phyloP scores from a whole-genome alignment of 1,140 invertebrate genomes.

The Himalopsyche phryganea region DNA sequence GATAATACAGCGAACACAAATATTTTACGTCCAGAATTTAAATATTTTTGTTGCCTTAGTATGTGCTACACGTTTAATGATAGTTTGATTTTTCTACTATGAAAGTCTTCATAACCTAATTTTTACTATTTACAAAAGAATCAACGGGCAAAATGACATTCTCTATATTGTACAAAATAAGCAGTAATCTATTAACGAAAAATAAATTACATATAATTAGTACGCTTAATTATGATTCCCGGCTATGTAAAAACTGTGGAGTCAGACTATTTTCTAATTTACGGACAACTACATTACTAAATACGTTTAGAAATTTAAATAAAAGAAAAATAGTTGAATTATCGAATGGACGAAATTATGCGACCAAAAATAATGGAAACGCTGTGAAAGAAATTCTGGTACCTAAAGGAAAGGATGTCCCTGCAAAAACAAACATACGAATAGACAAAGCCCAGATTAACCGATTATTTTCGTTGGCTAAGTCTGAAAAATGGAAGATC shows the following conservation, averaged over 20 bases:
- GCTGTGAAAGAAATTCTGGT: slow-evolving; percentile 11
- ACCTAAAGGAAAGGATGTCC: too few species aligned
- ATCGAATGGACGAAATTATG: slow-evolving; percentile 10
- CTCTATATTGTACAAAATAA: slow-evolving; percentile 14
- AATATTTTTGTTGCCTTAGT: too few species aligned
- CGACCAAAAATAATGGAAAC: slow-evolving; percentile 7
- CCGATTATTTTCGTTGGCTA: slow-evolving; percentile 61
- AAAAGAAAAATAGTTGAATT: slow-evolving; percentile 17
- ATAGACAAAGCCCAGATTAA: slow-evolving; percentile 58
- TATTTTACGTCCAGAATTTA: too few species aligned
- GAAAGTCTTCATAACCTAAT: too few species aligned
- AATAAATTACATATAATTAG: slow-evolving; percentile 14
- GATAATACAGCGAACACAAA: too few species aligned
- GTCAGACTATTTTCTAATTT: slow-evolving; percentile 44
- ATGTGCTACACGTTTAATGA: not conserved
- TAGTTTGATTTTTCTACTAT: not conserved
- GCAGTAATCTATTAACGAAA: slow-evolving; percentile 4
- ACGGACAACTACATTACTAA: slow-evolving; percentile 9
- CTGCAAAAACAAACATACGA: slow-evolving; percentile 42
- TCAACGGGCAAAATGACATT: slow-evolving; percentile 14
- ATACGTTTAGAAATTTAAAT: slow-evolving; percentile 12
- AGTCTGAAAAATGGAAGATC: slow-evolving; percentile 69
- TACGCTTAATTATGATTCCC: slow-evolving; percentile 22
- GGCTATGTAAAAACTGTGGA: slow-evolving; percentile 43
- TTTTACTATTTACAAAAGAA: too few species aligned